Conservation (phyloP, 2,113 vertebrate species). For the Ctenomys sociabilis region DNA sequence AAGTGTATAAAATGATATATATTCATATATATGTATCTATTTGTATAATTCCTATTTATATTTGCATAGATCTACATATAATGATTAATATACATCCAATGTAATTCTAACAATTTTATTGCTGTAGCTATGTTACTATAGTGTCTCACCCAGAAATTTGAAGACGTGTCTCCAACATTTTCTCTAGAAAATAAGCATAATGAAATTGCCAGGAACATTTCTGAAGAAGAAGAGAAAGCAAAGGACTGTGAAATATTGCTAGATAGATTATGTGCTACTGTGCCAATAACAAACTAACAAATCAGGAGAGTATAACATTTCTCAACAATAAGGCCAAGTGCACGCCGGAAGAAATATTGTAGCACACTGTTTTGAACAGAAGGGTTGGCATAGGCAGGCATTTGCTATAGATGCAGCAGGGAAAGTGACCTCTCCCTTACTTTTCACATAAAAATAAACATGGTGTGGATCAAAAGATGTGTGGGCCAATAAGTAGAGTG, state of each 20-base stretch:
- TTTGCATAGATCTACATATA: background rate
- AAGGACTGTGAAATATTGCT: background rate
- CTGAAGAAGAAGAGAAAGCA: background rate
- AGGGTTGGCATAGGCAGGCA: background rate
- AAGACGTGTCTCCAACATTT: background rate
- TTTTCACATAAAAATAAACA: slow-evolving; percentile 5
- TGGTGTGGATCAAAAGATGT: background rate
- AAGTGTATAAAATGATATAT: background rate
- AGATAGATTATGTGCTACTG: background rate
- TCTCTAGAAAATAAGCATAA: background rate
- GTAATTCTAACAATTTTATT: background rate
- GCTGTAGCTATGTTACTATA: background rate
- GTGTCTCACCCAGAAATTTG: slow-evolving; percentile 6
- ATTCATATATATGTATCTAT: background rate
- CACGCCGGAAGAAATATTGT: background rate
- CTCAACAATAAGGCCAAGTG: background rate
- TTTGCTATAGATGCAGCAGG: background rate
- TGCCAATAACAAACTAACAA: background rate
- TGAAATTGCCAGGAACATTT: background rate
- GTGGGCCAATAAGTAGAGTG: background rate
- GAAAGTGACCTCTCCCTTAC: background rate
- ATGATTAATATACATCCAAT: background rate
- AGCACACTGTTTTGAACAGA: background rate
- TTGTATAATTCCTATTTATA: too few species aligned
- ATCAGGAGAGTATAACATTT: background rate